Evolutionary conservation across 2,797 vertebrate genomes (phyloP).

Genomic region (Decapterus maruadsi): DNA sequence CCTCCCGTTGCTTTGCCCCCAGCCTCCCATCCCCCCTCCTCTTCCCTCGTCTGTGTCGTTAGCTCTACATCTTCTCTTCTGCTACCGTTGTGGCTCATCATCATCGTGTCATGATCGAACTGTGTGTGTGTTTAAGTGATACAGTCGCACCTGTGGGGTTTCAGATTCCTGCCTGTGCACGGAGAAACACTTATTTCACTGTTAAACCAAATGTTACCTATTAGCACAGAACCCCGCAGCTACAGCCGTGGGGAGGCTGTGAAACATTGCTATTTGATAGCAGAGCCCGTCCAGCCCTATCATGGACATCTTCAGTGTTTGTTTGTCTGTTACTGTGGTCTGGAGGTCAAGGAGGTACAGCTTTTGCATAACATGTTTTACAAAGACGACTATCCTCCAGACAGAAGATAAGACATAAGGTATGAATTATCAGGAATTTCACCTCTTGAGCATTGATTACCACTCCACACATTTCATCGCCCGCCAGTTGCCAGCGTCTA

Average conservation of each 20-base stretch:
- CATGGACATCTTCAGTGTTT: constrained; percentile 47
- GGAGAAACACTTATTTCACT: constrained; percentile 76
- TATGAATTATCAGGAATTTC: constrained; percentile 13
- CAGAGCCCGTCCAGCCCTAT: constrained; percentile 28
- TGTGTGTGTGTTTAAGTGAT: constrained; percentile 10
- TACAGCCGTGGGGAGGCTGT: constrained; percentile 52
- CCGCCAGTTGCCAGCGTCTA: constrained; percentile 16
- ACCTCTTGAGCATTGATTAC: neutral
- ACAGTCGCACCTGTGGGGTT: constrained; percentile 66
- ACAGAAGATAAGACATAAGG: constrained; percentile 18
- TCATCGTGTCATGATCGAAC: constrained; percentile 46
- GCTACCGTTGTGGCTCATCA: constrained; percentile 4
- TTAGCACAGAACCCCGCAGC: constrained; percentile 65
- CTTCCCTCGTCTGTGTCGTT: constrained; percentile 4
- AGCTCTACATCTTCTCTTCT: constrained; percentile 27
- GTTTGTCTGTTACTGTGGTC: constrained; percentile 50
- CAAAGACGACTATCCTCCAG: neutral
- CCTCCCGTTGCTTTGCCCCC: constrained; percentile 8
- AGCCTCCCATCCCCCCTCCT: neutral
- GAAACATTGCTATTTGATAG: constrained; percentile 78
- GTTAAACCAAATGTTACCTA: constrained; percentile 72
- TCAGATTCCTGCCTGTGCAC: constrained; percentile 71
- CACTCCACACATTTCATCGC: constrained; percentile 24
- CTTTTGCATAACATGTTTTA: constrained; percentile 14
- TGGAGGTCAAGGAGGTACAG: constrained; percentile 11